Evolutionary conservation across 2,113 vertebrate species (phyloP).

Genomic region (Sinocyclocheilus anshuiensis): DNA sequence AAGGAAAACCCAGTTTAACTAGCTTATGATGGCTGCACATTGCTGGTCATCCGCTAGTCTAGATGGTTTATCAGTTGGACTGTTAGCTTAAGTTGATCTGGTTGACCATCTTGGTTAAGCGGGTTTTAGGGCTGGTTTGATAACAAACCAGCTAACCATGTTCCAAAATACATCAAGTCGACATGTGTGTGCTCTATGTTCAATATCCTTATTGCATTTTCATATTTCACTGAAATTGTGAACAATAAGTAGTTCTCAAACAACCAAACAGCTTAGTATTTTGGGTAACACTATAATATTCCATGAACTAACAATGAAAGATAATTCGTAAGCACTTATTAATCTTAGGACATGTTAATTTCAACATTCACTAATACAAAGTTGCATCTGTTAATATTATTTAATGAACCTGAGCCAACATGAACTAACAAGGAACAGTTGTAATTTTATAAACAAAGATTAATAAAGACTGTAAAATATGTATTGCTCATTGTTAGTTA

Average conservation of each 20-base stretch:
- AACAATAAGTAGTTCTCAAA: not conserved
- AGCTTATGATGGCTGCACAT: slow-evolving; percentile 1
- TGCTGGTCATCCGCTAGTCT: not conserved
- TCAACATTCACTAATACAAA: not conserved
- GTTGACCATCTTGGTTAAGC: not conserved
- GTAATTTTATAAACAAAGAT: not conserved
- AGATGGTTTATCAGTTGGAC: not conserved
- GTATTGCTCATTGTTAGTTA: not conserved
- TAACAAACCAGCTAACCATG: not conserved
- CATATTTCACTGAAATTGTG: not conserved
- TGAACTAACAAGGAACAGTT: not conserved
- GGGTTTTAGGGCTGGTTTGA: not conserved
- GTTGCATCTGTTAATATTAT: not conserved
- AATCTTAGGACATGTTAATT: not conserved
- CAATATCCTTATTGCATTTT: slow-evolving; percentile 19
- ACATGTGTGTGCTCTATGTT: not conserved
- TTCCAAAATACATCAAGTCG: not conserved
- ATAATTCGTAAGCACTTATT: not conserved
- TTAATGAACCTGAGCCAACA: not conserved
- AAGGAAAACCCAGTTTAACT: not conserved
- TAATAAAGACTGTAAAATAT: not conserved
- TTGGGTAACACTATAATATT: too few species aligned
- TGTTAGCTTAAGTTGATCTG: not conserved
- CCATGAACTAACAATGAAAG: not conserved
- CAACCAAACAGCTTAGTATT: not conserved